Conservation (phyloP, 1,140 invertebrate species). For the Solenopsis invicta region DNA sequence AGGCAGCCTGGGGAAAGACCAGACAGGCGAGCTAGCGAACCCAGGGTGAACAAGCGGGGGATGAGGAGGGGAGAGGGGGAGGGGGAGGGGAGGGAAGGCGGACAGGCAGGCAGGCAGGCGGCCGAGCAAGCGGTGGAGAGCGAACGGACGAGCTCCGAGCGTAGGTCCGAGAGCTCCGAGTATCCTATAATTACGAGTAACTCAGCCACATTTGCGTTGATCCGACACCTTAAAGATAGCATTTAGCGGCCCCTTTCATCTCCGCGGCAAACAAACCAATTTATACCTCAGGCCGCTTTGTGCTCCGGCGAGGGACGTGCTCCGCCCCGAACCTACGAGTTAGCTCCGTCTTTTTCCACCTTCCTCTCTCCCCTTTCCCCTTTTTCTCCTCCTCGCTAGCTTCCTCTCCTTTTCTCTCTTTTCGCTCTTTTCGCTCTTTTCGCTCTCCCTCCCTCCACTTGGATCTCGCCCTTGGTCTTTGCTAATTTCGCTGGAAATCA, state of each 20-base stretch:
- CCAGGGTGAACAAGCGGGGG: constrained; percentile 39
- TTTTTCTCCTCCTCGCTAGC: neutral
- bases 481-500: constrained; percentile 47
- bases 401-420: constrained; percentile 9
- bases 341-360: constrained; percentile 60
- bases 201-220: constrained; percentile 88
- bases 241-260: constrained; percentile 88
- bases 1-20: constrained; percentile 53
- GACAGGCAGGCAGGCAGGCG: constrained; percentile 59
- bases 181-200: constrained; percentile 88
- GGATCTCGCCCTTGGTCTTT: constrained; percentile 52
- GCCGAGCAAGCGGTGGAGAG: constrained; percentile 61
- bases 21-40: constrained; percentile 56
- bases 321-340: constrained; percentile 69
- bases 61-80: neutral
- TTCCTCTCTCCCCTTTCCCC: neutral
- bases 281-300: constrained; percentile 87
- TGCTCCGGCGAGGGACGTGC: constrained; percentile 71
- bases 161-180: constrained; percentile 83
- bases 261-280: constrained; percentile 88
- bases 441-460: constrained; percentile 11
- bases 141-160: constrained; percentile 78
- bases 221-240: constrained; percentile 88
- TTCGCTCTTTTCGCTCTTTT: neutral
- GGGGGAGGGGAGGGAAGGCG: constrained; percentile 26